These are phyloP conservation scores for Nemoura dubitans DNA, from an alignment of 2,888 invertebrate genomes.

Conservation along the genomic window DNA sequence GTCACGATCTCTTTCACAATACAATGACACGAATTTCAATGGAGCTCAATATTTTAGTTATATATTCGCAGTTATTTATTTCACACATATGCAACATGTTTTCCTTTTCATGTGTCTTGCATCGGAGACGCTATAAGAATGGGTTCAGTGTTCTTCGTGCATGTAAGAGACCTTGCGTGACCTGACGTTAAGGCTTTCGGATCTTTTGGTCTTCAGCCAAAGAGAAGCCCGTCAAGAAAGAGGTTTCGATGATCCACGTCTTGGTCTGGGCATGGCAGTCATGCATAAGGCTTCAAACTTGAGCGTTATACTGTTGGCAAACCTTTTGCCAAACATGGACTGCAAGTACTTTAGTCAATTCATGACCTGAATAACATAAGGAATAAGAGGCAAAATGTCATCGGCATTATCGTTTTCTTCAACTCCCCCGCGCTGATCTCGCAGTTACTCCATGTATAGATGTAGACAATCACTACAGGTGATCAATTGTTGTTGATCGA, in stretches of 20 bases:
- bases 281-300: neutral
- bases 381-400: slow-evolving; percentile 4
- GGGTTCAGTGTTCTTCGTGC: neutral
- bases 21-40: neutral
- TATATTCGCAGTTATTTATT: neutral
- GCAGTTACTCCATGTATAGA: neutral
- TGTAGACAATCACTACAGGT: neutral
- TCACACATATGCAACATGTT: too few species aligned
- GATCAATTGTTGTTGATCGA: neutral
- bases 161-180: neutral
- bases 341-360: neutral
- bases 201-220: neutral
- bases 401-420: neutral
- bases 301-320: neutral
- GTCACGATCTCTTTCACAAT: neutral
- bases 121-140: too few species aligned
- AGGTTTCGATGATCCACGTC: neutral
- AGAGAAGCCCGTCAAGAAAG: neutral
- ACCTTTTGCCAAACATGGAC: neutral
- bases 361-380: neutral
- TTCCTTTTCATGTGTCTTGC: too few species aligned
- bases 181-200: neutral
- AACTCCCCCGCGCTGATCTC: neutral
- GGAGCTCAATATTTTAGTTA: neutral
- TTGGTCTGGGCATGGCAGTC: neutral